Conservation (phyloP, 2,888 invertebrate species). For the Cantharis rufa region DNA sequence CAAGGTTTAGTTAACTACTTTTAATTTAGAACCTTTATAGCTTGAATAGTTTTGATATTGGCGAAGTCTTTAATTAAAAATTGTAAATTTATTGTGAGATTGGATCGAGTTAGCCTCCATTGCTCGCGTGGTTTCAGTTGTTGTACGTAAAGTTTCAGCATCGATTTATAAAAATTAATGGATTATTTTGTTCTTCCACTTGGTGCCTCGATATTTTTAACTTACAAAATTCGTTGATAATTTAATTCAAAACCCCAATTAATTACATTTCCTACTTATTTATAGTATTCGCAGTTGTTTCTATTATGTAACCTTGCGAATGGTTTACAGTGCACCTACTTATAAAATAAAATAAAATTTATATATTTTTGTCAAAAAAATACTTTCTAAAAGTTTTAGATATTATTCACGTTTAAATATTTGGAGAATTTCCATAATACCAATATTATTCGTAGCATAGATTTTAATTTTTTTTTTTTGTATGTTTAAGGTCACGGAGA, state of each 20-base stretch:
- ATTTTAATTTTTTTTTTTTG: neutral
- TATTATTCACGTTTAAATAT: neutral
- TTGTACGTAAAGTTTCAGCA: neutral
- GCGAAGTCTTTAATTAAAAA: neutral
- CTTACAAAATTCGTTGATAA: neutral
- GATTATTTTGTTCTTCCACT: neutral
- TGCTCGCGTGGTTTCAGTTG: neutral
- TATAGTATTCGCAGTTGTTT: neutral
- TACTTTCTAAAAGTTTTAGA: neutral
- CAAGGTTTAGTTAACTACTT: neutral
- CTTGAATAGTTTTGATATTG: neutral
- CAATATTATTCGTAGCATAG: neutral
- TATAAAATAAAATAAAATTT: neutral
- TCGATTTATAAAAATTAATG: neutral
- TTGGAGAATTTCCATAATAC: neutral
- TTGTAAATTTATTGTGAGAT: neutral
- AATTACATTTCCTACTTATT: neutral
- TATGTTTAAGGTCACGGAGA: conserved; percentile 39
- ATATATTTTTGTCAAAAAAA: neutral
- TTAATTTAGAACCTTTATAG: neutral
- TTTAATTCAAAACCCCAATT: neutral
- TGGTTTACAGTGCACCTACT: neutral
- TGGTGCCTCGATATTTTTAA: neutral
- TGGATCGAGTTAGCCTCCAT: too few relatives aligned
- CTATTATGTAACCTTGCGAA: neutral